Percentiles rank a stretch among this genome's conserved stretches.
Conservation (phyloP, 1,140 invertebrate genomes). For the Drosophila ficusphila region DNA sequence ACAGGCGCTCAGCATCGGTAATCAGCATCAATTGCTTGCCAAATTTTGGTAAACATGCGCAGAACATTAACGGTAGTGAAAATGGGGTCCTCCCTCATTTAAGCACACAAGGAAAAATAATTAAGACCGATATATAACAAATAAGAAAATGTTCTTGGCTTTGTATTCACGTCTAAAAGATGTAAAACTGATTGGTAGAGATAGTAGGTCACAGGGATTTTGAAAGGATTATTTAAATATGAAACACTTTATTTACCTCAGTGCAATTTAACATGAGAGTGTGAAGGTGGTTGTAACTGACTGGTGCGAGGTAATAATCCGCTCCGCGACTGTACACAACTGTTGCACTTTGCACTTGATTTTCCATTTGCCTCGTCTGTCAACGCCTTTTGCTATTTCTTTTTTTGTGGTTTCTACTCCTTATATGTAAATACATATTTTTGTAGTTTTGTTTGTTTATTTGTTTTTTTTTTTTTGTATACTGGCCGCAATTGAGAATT, state of each 20-base stretch:
- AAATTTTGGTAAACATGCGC: conserved; percentile 13
- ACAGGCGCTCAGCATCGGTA: neutral
- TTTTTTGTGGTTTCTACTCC: neutral
- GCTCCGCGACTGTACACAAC: conserved; percentile 18
- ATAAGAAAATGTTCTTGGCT: no score
- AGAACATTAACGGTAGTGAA: neutral
- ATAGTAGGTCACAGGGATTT: no score
- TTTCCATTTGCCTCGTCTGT: conserved; percentile 7
- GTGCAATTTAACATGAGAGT: neutral
- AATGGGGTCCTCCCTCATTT: neutral
- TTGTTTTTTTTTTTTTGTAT: conserved; percentile 6
- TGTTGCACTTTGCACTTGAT: conserved; percentile 21
- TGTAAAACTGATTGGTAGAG: no score
- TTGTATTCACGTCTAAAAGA: no score
- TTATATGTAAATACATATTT: neutral
- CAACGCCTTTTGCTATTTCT: conserved; percentile 6
- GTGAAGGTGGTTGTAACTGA: neutral
- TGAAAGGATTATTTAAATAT: no score
- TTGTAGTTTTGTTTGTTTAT: conserved; percentile 8
- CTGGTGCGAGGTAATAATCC: neutral
- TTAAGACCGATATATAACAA: no score
- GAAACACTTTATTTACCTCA: neutral
- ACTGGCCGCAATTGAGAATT: conserved; percentile 38
- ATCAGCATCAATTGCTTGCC: neutral
- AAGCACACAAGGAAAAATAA: neutral